phyloP scores from a whole-genome alignment of 2,888 invertebrate genomes.

The Achlya flavicornis region DNA sequence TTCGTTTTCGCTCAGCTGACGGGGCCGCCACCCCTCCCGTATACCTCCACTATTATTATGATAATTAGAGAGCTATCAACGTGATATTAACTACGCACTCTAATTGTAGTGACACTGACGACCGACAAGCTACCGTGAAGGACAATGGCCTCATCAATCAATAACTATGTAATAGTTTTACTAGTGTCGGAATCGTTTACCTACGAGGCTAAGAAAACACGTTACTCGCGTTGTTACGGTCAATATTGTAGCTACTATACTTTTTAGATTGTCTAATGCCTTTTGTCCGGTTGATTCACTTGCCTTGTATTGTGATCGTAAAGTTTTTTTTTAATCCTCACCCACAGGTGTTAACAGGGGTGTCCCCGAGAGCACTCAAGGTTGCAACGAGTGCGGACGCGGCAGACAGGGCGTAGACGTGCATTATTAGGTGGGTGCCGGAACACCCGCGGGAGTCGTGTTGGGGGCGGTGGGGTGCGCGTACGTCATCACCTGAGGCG shows the following conservation, averaged over 20 bases:
- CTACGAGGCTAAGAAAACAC: neutral
- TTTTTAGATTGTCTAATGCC: slow-evolving; percentile 18
- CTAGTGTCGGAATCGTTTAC: neutral
- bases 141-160: slow-evolving; percentile 18
- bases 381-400: slow-evolving; percentile 80
- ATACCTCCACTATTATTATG: slow-evolving; percentile 78
- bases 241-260: slow-evolving; percentile 6
- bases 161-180: slow-evolving; percentile 22
- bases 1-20: slow-evolving; percentile 85
- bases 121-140: slow-evolving; percentile 21
- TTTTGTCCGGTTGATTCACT: slow-evolving; percentile 15
- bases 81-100: slow-evolving; percentile 56
- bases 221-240: neutral
- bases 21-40: slow-evolving; percentile 73
- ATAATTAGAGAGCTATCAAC: slow-evolving; percentile 80
- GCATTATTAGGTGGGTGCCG: slow-evolving; percentile 84
- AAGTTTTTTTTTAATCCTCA: slow-evolving; percentile 33
- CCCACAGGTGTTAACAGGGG: slow-evolving; percentile 48
- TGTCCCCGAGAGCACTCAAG: slow-evolving; percentile 73
- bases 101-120: slow-evolving; percentile 47
- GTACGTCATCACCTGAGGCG: slow-evolving; percentile 84
- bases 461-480: slow-evolving; percentile 70
- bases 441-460: slow-evolving; percentile 74
- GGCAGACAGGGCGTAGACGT: slow-evolving; percentile 83
- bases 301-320: slow-evolving; percentile 23